Evolutionary conservation across 2,888 invertebrate species (phyloP), one percentile per base, ranked within the genome.

Genomic region (Adelognathus sp.): DNA sequence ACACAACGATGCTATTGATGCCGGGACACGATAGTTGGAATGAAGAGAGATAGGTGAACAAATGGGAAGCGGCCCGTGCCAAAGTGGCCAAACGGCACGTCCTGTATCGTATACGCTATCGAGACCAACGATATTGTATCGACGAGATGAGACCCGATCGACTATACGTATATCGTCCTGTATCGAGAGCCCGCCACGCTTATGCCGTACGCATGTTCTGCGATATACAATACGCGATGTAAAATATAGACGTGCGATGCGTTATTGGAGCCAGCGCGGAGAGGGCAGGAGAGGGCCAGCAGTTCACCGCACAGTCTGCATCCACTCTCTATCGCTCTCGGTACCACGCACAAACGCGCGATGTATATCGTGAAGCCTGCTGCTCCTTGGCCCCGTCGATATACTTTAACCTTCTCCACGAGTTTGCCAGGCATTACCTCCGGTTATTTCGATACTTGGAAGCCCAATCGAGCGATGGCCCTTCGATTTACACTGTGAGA

Each of bases 51-150:
- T 27, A 16, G 24, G 39, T 33, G 52, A 66, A 66, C 36, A 50
- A n/a, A n/a, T n/a, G n/a, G n/a, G 64, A 66, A 66, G 50, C 52
- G 64, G 64, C 64, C 52, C 64, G 64, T 66, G 64, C 64, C 64
- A 66, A 66, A 66, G 64, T 66, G 64, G 64, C 24, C 64, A 31
- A 66, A 52, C 33, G 64, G 31, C 52, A 27, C 64, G 52, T 66
- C 64, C 64, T 66, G 64, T 36, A 52, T 66, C 64, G 50, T 9
- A 24, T 4, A 21, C 16, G 41, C 27, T 44, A 61, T 61, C 60
- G 39, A 61, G 60, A 61, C 50, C 36, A 50, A 52, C 64, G 64
- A 52, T 36, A 66, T 24, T 66, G n/a, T n/a, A 66, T 66, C 64
- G 36, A 36, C 21, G 33, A 50, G 31, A 33, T 21, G 64, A 52